A percentile compares a stretch with the other conserved stretches of the same genome.
phyloP scores from a whole-genome alignment of 1,140 invertebrate species.

The Metopolophium dirhodum region DNA sequence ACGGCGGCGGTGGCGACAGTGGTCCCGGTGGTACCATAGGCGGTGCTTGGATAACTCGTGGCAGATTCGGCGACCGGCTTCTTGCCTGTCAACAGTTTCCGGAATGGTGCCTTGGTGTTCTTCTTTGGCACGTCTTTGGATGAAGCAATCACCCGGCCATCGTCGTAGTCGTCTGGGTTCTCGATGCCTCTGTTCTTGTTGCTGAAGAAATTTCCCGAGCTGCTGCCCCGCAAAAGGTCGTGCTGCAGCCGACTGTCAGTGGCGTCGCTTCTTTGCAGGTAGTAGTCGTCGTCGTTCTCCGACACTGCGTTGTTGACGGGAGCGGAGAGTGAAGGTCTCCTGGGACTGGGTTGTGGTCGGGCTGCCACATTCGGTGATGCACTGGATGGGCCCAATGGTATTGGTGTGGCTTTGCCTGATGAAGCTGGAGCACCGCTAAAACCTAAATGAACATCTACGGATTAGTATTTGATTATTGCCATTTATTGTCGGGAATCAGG shows the following conservation, averaged over 20 bases:
- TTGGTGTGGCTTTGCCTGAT: constrained; percentile 60
- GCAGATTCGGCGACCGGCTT: constrained; percentile 58
- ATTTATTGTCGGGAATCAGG: too few relatives aligned
- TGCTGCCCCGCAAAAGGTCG: constrained; percentile 65
- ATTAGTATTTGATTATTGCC: neutral
- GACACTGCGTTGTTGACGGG: constrained; percentile 63
- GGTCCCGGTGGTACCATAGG: constrained; percentile 23
- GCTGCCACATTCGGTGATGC: constrained; percentile 38
- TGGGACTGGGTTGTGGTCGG: constrained; percentile 41
- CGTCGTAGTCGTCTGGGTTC: constrained; percentile 67
- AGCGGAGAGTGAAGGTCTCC: constrained; percentile 37
- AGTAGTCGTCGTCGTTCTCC: constrained; percentile 72
- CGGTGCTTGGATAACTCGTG: constrained; percentile 1
- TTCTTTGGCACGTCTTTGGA: constrained; percentile 63
- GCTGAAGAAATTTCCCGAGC: constrained; percentile 75
- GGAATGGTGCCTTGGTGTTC: constrained; percentile 58
- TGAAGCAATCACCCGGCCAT: constrained; percentile 60
- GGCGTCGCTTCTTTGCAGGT: constrained; percentile 77
- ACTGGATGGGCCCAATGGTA: constrained; percentile 61
- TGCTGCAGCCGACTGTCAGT: constrained; percentile 67
- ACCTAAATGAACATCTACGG: neutral
- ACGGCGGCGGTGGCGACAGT: neutral
- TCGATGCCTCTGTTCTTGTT: constrained; percentile 69
- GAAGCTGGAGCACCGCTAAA: neutral
- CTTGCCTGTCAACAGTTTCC: constrained; percentile 59